Conservation (phyloP, 2,888 invertebrate genomes). For the Spisula solida region DNA sequence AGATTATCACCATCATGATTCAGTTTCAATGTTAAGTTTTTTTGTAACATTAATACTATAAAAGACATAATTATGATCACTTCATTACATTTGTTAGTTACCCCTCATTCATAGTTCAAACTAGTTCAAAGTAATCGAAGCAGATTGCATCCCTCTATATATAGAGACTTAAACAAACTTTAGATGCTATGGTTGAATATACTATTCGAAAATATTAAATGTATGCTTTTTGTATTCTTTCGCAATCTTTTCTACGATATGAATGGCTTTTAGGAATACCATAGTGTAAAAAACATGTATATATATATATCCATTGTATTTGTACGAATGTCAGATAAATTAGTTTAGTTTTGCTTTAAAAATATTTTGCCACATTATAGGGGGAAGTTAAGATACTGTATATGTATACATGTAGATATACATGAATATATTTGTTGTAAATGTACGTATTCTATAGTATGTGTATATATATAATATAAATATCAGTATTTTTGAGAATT, state of each 20-base stretch:
- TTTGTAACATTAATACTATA: no score
- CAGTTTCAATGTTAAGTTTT: no score
- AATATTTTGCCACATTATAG: not conserved
- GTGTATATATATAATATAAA: not conserved
- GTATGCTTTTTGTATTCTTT: no score
- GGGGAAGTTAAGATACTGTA: not conserved
- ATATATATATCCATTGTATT: not conserved
- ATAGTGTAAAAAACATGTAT: not conserved
- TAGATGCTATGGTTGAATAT: no score
- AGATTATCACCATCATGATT: no score
- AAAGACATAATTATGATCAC: no score
- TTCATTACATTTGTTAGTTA: no score
- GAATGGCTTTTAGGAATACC: not conserved
- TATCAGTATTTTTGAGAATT: not conserved
- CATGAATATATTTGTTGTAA: not conserved
- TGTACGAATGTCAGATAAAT: not conserved
- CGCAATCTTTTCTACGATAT: not conserved
- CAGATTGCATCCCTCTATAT: no score
- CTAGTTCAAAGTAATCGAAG: no score
- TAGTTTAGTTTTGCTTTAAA: slow-evolving; percentile 14
- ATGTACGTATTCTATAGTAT: not conserved
- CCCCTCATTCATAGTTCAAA: no score
- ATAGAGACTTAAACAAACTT: no score
- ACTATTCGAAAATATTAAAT: no score
- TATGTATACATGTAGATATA: not conserved